phyloP scores from a whole-genome alignment of 1,140 invertebrate genomes.

The Hetaerina americana region DNA sequence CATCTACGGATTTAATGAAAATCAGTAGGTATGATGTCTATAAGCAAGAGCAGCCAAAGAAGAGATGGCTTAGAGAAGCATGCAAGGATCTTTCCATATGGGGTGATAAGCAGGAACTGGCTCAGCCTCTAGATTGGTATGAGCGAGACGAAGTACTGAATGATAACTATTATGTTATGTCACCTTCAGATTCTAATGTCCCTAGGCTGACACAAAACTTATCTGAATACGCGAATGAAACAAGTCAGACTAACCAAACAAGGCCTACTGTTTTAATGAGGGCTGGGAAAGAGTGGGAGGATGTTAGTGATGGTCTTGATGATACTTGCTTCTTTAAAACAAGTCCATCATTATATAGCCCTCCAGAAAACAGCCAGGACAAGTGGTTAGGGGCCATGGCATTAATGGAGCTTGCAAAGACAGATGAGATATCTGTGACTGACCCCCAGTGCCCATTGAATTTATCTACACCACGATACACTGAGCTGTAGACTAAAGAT shows the following conservation, averaged over 20 bases:
- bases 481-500: constrained; percentile 15
- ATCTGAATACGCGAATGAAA: not conserved
- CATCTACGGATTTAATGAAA: not conserved
- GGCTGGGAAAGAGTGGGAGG: not conserved
- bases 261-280: constrained; percentile 3
- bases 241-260: not conserved
- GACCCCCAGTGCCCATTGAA: constrained; percentile 18
- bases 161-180: not conserved
- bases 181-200: not conserved
- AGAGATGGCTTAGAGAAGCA: constrained; percentile 46
- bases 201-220: not conserved
- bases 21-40: not conserved
- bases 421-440: constrained; percentile 23
- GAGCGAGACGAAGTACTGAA: constrained; percentile 3
- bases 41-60: constrained; percentile 38
- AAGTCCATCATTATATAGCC: constrained; percentile 11
- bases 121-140: constrained; percentile 27
- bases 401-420: constrained; percentile 45
- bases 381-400: constrained; percentile 49
- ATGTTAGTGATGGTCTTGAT: not conserved
- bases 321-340: not conserved
- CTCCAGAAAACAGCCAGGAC: constrained; percentile 32
- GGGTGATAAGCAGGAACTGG: constrained; percentile 32
- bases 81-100: constrained; percentile 35
- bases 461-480: constrained; percentile 18